Evolutionary conservation across 2,113 vertebrate genomes (phyloP).

Genomic region (Nothobranchius furzeri): DNA sequence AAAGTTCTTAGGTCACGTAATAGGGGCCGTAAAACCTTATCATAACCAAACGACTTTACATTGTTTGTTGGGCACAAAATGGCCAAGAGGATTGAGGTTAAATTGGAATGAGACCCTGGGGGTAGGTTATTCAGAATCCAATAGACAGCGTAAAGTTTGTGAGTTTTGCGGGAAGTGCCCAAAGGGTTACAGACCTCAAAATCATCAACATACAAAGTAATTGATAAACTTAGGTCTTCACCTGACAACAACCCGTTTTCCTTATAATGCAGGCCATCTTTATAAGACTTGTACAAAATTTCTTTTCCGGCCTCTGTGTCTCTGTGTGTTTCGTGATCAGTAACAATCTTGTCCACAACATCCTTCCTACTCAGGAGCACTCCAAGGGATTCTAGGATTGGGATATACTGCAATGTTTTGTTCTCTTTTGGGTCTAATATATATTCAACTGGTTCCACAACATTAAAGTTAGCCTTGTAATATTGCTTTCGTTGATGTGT

Average conservation of each 20-base stretch:
- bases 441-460: conserved; percentile 11
- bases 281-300: conserved; percentile 16
- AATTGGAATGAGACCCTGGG: conserved; percentile 1
- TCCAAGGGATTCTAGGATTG: conserved; percentile 5
- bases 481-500: neutral
- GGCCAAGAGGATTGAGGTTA: conserved; percentile 1
- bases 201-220: conserved; percentile 14
- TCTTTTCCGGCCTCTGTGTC: neutral
- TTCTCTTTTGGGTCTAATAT: conserved; percentile 3
- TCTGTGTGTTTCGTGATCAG: too few relatives aligned
- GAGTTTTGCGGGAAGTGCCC: conserved; percentile 9
- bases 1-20: neutral
- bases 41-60: conserved; percentile 13
- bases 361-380: conserved; percentile 8
- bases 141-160: conserved; percentile 20
- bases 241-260: conserved; percentile 14
- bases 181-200: conserved; percentile 17
- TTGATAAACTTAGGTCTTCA: conserved; percentile 3
- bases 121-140: conserved; percentile 5
- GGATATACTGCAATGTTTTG: conserved; percentile 4
- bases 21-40: conserved; percentile 12
- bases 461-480: conserved; percentile 7
- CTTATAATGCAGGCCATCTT: conserved; percentile 4
- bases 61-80: conserved; percentile 1
- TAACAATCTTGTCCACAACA: neutral